Conservation (phyloP, 1,140 invertebrate genomes). For the Papilio polytes region DNA sequence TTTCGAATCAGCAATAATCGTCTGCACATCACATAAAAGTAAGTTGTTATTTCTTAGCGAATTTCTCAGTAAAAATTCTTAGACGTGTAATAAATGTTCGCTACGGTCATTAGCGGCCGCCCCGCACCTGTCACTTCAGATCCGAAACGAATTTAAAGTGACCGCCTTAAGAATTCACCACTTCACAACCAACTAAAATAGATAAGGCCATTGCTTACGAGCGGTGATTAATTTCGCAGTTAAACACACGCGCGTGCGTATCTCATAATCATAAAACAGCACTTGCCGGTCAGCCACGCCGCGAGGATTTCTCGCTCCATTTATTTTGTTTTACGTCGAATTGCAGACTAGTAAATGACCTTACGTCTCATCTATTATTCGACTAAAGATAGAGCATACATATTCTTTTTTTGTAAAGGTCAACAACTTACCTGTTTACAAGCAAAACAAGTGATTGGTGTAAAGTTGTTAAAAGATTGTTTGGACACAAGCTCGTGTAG, state of each 20-base stretch:
- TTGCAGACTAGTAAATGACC: slow-evolving; percentile 53
- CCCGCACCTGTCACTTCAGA: slow-evolving; percentile 35
- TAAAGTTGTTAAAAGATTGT: neutral
- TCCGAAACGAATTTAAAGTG: slow-evolving; percentile 40
- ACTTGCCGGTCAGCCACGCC: slow-evolving; percentile 43
- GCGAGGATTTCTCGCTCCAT: slow-evolving; percentile 55
- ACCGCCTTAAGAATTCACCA: slow-evolving; percentile 40
- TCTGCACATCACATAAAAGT: slow-evolving; percentile 34
- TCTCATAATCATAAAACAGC: slow-evolving; percentile 60
- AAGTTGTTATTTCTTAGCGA: slow-evolving; percentile 35
- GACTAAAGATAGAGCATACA: slow-evolving; percentile 11
- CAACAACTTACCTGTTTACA: slow-evolving; percentile 23
- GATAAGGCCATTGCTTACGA: slow-evolving; percentile 44
- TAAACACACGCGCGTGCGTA: slow-evolving; percentile 51
- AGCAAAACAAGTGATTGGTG: neutral
- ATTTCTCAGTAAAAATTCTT: slow-evolving; percentile 38
- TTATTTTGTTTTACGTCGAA: slow-evolving; percentile 54
- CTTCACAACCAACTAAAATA: slow-evolving; percentile 42
- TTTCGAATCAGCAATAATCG: slow-evolving; percentile 6
- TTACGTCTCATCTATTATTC: slow-evolving; percentile 42
- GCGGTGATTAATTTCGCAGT: slow-evolving; percentile 51
- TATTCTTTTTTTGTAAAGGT: slow-evolving; percentile 27
- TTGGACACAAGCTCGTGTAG: neutral
- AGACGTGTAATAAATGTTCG: slow-evolving; percentile 40
- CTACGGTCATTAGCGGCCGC: slow-evolving; percentile 35